Evolutionary conservation across 2,797 vertebrate genomes (phyloP), one percentile per base, ranked within the genome.

Genomic region (Heteromormyrus szaboi): DNA sequence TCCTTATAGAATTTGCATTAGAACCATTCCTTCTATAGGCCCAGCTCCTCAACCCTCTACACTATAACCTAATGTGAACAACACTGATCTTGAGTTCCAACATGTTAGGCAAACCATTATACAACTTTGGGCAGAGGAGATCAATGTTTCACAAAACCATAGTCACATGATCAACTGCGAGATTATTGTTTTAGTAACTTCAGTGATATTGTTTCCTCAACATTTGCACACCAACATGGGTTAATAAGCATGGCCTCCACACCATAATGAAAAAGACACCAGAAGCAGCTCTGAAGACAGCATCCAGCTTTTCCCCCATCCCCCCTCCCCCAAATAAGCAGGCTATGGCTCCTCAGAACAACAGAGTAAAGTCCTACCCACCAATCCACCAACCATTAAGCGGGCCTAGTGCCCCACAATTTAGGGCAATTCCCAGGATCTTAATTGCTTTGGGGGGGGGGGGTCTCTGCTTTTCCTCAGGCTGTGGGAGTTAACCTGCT

Each of bases 401-500:
- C 53, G 6, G 81, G 44, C 46, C 44, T 50, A 54, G 5, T 17
- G 14, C 29, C 29, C 17, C n/a, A 41, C 84, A 68, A 68, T 76
- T 76, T 17, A 86, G 46, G 50, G 9, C 33, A 54, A 89, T 89
- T 62, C 48, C 53, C 59, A 76, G n/a, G 29, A 62, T 53, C 84
- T 51, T 76, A 89, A 89, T 87, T 72, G 17, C 41, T 89, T 76
- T 79, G 22, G 48, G 25, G 25, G 25, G 25, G n/a, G 88, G 48
- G 88, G n/a, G 88, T 29, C 62, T 89, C 88, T 89, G 88, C n/a
- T 79, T 89, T 76, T 44, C 53, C 76, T 88, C 88, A 84, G 14
- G 88, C 22, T 19, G 33, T 54, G 62, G 48, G 48, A 54, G 12
- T 33, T 22, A 48, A 6, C 25, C 25, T 79, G 72, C 5, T 62